These are phyloP conservation scores for Palythoa grandis DNA, from an alignment of 92 coral and sea anemone genomes.

Conservation along the genomic window DNA sequence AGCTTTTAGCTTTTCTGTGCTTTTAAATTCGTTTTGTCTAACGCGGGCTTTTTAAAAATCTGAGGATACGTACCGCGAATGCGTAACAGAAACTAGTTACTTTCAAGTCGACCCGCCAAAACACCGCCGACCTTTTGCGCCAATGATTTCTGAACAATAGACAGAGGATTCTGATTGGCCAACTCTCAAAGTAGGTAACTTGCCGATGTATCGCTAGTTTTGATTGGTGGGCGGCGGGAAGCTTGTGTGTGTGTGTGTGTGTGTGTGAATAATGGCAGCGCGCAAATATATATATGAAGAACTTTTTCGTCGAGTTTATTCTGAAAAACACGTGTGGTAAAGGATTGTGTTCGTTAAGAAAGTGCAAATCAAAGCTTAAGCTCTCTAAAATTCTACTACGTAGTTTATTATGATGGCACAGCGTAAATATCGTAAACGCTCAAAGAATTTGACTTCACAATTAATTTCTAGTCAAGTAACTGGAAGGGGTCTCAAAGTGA, in stretches of 20 bases:
- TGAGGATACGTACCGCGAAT: no score
- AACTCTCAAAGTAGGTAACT: not conserved
- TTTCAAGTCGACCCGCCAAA: conserved; percentile 43
- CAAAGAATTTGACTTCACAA: conserved; percentile 59
- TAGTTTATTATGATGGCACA: conserved; percentile 59
- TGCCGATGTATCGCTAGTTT: conserved; percentile 39
- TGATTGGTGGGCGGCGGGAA: conserved; percentile 47
- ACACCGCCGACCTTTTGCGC: conserved; percentile 53
- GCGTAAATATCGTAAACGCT: conserved; percentile 42
- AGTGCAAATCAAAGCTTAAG: not conserved
- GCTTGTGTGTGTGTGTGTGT: not conserved
- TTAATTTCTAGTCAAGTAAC: conserved; percentile 64
- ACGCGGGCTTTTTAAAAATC: no score
- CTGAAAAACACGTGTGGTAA: conserved; percentile 19
- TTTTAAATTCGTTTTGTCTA: no score
- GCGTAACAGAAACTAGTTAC: no score
- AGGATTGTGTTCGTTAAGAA: not conserved
- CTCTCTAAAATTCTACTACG: not conserved
- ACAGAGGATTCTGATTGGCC: conserved; percentile 52
- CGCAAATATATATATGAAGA: conserved; percentile 50
- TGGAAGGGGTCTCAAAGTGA: conserved; percentile 69
- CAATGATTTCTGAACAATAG: conserved; percentile 54
- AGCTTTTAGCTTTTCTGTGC: no score
- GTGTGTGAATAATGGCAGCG: conserved; percentile 37
- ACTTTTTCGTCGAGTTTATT: conserved; percentile 24